Base-by-base conservation (phyloP, 1,140 invertebrate species). In the Monomorium pharaonis region DNA sequence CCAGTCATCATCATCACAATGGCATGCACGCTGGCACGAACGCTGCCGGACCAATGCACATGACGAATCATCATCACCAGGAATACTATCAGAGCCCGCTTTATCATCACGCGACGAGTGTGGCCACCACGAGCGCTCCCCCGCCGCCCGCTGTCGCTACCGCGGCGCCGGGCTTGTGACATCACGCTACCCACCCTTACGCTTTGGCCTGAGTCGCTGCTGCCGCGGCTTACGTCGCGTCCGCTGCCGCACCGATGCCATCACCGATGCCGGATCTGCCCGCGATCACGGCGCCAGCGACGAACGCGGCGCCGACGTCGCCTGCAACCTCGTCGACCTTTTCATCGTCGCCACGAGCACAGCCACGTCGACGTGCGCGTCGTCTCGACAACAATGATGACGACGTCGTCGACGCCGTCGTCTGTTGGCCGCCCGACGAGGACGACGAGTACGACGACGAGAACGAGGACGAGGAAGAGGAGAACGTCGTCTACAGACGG, bases 11-110 rank as follows among this genome's bases (percentile, higher is more conserved):
- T 87, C 94, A 95, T 84, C 94, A 95, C 75, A 94, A 93, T 77
- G 93, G 93, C 0, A 94, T 94, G 94, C 97, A 98, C 89, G 93
- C 94, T 58, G 96, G 97, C 42, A 96, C 97, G 89, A 96, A 96
- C 88, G 95, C 37, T 87, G 96, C 92, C 96, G 96, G 88, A 92
- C 97, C 92, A 94, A 96, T 95, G 95, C 96, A 90, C 93, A 96
- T 95, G 96, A 94, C 89, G 94, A 96, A 91, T 87, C 95, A 89
- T 92, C 96, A 92, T 94, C 97, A 97, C 91, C 97, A 98, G 94
- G 96, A 97, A 88, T 98, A 98, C 95, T 98, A 98, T 93, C 97
- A 98, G 95, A 97, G 96, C 90, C 96, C 97, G 90, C 94, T 98
- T 89, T 98, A 98, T 93, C 95, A 96, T 88, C 97, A 97, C 91